Base-by-base conservation (phyloP, 1,140 invertebrate genomes). In the Hestina assimilis region DNA sequence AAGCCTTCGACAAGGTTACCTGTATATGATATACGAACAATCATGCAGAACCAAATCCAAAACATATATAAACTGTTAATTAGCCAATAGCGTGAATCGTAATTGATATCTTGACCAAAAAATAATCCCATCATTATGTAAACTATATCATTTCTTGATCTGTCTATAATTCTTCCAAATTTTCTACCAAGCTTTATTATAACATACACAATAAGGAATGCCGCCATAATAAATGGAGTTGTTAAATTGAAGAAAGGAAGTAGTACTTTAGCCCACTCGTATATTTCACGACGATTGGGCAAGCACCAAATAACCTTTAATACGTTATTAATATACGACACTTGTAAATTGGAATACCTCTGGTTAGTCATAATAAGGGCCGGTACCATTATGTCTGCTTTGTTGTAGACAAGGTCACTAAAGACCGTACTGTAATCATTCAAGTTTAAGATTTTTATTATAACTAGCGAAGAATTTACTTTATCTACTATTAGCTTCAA, bases 1-100 rank as follows among this genome's bases (percentile, higher is more conserved):
- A 84, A 53, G 0, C 63, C 62, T 4, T 79, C 55, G 0, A 80
- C 60, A 1, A 84, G 62, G 42, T 72, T 61, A 2, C 77, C 72
- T 63, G 77, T 73, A 53, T 79, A 81, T 9, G 48, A 68, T 12
- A 80, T 72, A 28, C 72, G 66, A 14, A 84, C 41, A n/a, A 82
- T 47, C 7, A 75, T 58, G 23, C 72, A 76, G 54, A 73, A 79
- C 73, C 72, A 80, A 47, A 84, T 63, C 81, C 81, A 84, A 6
- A 77, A 26, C 4, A 70, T 41, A 41, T 66, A 77, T 4, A 76
- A 21, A 24, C 21, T 43, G 42, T 80, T 83, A 7, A 65, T 53
- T 3, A 77, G 19, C 43, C 59, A 67, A 9, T 61, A 71, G 38
- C 66, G 65, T 2, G 75, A 72, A 52, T 59, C 26, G 40, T 69